Evolutionary conservation across 1,140 invertebrate species (phyloP).

Genomic region (Asbolus verrucosus): DNA sequence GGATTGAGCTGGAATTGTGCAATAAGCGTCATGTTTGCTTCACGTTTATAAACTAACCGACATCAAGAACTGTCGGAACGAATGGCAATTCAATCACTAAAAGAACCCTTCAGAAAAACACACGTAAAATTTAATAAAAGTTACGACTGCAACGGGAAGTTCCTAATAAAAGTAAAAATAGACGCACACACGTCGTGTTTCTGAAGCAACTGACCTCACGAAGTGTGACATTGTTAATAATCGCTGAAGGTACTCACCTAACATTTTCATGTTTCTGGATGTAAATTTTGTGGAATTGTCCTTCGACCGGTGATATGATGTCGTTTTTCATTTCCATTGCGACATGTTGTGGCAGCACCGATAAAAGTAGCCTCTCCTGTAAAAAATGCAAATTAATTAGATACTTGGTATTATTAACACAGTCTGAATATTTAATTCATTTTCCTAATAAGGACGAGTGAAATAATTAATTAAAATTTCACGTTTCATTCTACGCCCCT

Average conservation of each 20-base stretch:
- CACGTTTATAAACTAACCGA: background rate
- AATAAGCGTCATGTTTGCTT: constrained; percentile 6
- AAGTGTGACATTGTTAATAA: background rate
- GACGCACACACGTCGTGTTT: constrained; percentile 4
- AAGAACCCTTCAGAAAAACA: constrained; percentile 27
- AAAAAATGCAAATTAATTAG: constrained; percentile 51
- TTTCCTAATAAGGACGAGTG: background rate
- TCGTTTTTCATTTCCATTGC: constrained; percentile 97
- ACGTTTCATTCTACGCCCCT: background rate
- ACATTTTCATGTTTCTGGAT: constrained; percentile 96
- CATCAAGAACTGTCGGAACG: constrained; percentile 5
- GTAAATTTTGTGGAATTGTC: constrained; percentile 96
- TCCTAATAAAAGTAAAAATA: constrained; percentile 44
- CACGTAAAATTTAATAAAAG: constrained; percentile 32
- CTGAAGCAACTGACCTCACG: constrained; percentile 8
- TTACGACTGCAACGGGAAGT: constrained; percentile 32
- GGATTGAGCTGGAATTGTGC: background rate
- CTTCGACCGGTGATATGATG: constrained; percentile 88
- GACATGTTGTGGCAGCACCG: constrained; percentile 94
- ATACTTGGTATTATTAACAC: background rate
- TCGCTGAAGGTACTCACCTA: constrained; percentile 71
- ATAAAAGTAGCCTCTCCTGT: constrained; percentile 87
- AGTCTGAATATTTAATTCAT: constrained; percentile 1
- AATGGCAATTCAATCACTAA: constrained; percentile 16
- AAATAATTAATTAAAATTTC: background rate